phyloP scores from a whole-genome alignment of 2,797 vertebrate genomes.

The Arnoldichthys spilopterus region DNA sequence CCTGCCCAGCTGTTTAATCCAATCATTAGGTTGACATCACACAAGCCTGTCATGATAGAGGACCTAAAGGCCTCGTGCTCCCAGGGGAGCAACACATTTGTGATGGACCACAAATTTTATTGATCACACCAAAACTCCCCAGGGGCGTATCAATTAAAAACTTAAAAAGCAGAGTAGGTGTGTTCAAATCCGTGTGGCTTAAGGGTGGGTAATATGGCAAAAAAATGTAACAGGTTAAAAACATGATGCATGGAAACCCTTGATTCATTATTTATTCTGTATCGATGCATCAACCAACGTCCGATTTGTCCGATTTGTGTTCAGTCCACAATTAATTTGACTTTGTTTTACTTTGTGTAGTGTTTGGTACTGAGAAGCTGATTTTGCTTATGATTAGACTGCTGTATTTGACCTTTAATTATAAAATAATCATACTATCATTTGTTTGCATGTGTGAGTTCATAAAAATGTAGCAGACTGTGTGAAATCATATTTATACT shows the following conservation, averaged over 20 bases:
- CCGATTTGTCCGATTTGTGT: no score
- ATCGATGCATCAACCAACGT: no score
- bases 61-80: constrained; percentile 22
- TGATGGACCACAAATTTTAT: neutral
- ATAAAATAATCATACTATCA: no score
- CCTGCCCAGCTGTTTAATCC: constrained; percentile 59
- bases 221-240: neutral
- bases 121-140: neutral
- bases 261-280: no score
- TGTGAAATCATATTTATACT: no score
- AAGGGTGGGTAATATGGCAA: neutral
- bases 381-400: no score
- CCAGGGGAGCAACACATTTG: constrained; percentile 16
- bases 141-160: neutral
- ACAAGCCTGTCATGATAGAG: constrained; percentile 28
- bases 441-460: no score
- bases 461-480: no score
- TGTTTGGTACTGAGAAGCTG: no score
- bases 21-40: constrained; percentile 54
- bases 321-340: no score
- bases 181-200: neutral
- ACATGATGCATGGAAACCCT: neutral
- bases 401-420: no score
- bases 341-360: no score
- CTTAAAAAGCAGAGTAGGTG: neutral